Evolutionary conservation across 2,113 vertebrate species (phyloP).

Genomic region (Pygoscelis antarcticus): DNA sequence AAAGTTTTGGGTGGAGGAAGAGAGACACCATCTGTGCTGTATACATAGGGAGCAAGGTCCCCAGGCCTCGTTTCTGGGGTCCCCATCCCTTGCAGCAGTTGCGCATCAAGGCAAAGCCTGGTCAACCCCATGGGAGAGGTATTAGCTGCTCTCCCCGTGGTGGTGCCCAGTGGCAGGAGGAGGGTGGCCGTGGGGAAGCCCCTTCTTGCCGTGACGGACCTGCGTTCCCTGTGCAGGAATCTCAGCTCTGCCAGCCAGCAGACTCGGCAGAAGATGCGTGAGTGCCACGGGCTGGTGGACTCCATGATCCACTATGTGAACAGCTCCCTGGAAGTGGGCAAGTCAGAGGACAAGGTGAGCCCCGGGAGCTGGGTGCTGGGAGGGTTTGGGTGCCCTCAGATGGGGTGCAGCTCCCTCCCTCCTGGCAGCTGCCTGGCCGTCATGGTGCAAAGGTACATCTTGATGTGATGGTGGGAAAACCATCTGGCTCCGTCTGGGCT

Average conservation of each 20-base stretch:
- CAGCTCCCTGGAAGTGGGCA: conserved; percentile 83
- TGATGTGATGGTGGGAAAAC: neutral
- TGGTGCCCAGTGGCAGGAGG: too few species aligned
- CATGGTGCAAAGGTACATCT: fast-evolving
- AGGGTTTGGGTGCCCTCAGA: neutral
- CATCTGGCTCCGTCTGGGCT: neutral
- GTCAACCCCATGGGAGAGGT: neutral
- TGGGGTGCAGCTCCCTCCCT: neutral
- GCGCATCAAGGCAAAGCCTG: neutral
- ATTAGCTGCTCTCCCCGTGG: fast-evolving
- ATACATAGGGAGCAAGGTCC: fast-evolving
- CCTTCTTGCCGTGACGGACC: fast-evolving
- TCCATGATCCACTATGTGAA: conserved; percentile 89
- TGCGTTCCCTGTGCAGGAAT: conserved; percentile 73
- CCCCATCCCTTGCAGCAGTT: neutral
- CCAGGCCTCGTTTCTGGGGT: neutral
- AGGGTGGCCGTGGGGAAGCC: neutral
- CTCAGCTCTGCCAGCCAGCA: conserved; percentile 93
- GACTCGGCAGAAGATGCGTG: conserved; percentile 92
- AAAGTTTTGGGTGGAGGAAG: neutral
- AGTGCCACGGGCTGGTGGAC: conserved; percentile 88
- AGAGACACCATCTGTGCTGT: fast-evolving
- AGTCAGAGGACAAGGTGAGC: conserved; percentile 88
- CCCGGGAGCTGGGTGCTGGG: fast-evolving
- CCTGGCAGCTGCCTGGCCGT: fast-evolving